Evolutionary conservation across 92 coral and sea anemone genomes (phyloP).

Genomic region (Actinernus sp.): DNA sequence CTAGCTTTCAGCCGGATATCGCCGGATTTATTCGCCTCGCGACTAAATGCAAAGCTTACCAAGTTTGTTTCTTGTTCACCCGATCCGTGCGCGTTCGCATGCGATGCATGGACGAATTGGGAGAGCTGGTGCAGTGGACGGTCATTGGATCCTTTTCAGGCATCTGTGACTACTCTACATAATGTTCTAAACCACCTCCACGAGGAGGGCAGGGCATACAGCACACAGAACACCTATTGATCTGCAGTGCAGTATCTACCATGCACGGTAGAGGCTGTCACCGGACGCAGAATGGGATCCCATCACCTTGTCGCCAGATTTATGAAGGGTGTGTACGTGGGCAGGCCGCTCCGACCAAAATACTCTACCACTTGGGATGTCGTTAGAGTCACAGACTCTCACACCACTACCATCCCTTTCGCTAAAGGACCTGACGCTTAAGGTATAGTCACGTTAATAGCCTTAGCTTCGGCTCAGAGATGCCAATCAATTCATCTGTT

Average conservation of each 20-base stretch:
- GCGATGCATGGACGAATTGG: conserved; percentile 51
- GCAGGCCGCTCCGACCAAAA: conserved; percentile 30
- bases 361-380: no score
- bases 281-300: conserved; percentile 14
- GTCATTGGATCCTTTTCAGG: conserved; percentile 41
- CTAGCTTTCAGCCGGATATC: not conserved
- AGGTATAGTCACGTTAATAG: no score
- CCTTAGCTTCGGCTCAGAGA: no score
- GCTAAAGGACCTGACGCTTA: no score
- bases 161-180: conserved; percentile 8
- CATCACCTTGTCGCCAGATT: conserved; percentile 27
- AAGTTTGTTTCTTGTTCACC: not conserved
- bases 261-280: not conserved
- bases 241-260: conserved; percentile 47
- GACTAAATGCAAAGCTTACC: not conserved
- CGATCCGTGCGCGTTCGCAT: not conserved
- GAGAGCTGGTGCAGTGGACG: conserved; percentile 41
- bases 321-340: conserved; percentile 31
- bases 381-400: no score
- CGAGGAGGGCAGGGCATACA: conserved; percentile 22
- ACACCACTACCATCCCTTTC: no score
- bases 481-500: no score
- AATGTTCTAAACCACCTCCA: conserved; percentile 11
- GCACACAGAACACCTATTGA: conserved; percentile 50
- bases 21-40: not conserved